Percentiles rank a stretch among this genome's conserved stretches.
Evolutionary conservation across 2,113 vertebrate genomes (phyloP).

Genomic region (Spermophilus dauricus): DNA sequence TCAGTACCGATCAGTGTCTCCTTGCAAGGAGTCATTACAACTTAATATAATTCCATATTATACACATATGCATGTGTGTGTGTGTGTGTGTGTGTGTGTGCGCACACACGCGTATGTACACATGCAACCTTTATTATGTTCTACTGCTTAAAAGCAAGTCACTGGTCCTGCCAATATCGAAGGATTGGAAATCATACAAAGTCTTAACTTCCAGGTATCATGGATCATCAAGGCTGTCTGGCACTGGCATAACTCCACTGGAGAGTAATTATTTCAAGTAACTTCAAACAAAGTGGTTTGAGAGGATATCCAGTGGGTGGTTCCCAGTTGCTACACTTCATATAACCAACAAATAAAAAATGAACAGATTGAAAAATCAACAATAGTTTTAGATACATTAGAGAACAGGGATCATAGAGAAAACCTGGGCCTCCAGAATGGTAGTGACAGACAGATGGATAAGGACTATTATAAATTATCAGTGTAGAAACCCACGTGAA

Average conservation of each 20-base stretch:
- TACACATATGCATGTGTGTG: background rate
- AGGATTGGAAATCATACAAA: background rate
- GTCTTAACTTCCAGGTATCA: background rate
- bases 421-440: background rate
- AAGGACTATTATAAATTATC: background rate
- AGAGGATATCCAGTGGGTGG: background rate
- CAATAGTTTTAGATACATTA: background rate
- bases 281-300: background rate
- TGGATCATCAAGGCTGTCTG: background rate
- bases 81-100: too few species aligned
- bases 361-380: background rate
- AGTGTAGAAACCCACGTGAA: background rate
- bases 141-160: background rate
- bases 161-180: background rate
- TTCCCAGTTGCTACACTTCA: background rate
- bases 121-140: background rate
- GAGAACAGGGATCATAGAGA: background rate
- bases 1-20: too few species aligned
- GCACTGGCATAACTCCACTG: background rate
- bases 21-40: background rate
- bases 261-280: background rate
- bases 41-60: background rate
- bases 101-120: fast-evolving
- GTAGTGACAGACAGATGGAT: background rate
- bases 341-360: background rate